Percentiles rank a stretch among this genome's conserved stretches.
Conservation (phyloP, 30 jellyfish, hydroid and myxozoan species). For the Morbakka virulenta region DNA sequence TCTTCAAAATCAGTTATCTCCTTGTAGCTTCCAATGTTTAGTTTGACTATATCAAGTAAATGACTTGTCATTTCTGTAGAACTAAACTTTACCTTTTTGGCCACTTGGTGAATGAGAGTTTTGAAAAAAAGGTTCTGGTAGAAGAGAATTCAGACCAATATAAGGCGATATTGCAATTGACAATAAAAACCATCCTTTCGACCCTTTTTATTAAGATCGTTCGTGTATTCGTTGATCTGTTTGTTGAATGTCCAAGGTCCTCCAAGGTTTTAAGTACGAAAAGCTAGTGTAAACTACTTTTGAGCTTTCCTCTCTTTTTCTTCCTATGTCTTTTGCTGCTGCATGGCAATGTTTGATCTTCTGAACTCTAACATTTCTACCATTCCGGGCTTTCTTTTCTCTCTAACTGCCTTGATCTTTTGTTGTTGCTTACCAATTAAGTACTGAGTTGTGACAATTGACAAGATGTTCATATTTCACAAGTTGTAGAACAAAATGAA, state of each 20-base stretch:
- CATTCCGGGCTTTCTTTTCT: background rate
- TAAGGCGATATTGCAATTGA: background rate
- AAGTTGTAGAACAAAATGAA: too few species aligned
- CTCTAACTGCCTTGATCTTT: constrained; percentile 6
- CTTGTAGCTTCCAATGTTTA: too few species aligned
- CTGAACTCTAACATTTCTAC: constrained; percentile 4
- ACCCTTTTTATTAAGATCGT: background rate
- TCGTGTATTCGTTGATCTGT: background rate
- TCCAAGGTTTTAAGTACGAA: too few species aligned
- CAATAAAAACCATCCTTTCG: background rate
- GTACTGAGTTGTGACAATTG: too few species aligned
- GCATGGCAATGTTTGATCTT: background rate
- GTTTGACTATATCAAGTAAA: background rate
- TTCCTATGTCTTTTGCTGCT: background rate
- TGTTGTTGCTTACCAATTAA: background rate
- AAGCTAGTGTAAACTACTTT: too few species aligned
- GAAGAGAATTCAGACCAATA: background rate
- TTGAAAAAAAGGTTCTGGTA: background rate
- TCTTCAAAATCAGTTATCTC: too few species aligned
- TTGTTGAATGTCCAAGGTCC: background rate
- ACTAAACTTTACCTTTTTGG: background rate
- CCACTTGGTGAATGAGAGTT: background rate
- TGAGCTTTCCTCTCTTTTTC: constrained; percentile 12
- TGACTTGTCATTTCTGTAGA: constrained; percentile 9
- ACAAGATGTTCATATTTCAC: too few species aligned